Evolutionary conservation across 2,113 vertebrate species (phyloP), one percentile per base, ranked within the genome.

Genomic region (Poeciliopsis retropinna): DNA sequence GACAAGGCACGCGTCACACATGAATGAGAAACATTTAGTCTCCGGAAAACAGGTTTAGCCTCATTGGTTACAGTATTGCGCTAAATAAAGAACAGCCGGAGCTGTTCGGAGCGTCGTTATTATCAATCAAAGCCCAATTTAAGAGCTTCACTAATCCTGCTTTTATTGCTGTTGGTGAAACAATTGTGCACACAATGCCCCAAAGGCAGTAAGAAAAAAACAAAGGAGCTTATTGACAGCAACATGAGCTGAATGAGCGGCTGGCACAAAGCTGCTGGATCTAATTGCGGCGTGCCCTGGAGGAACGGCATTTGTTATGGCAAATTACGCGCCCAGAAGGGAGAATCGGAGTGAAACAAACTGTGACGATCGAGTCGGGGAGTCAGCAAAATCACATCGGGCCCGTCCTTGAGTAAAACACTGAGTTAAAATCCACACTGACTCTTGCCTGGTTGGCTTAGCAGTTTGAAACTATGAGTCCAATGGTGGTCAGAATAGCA

Each of bases 111-210:
- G 30, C 12, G 60, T 69, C 6, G 60, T 69, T 62, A 63, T 67
- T 41, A 37, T 65, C 34, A 70, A 28, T 51, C 1, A 0, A 51
- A 78, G 9, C 39, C 15, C 63, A n/a, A n/a, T 1, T 47, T 67
- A 54, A 72, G 44, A 74, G 37, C 31, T 44, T 61, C 51, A 11
- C 11, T 14, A 32, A 61, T 41, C 17, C 72, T 69, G 30, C 65
- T 71, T 79, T 57, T 25, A 14, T 64, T 44, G n/a, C 37, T 60
- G 74, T 64, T 72, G 54, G 11, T 11, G 41, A 32, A 64, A 47
- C 2, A 3, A 67, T 64, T 64, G 22, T 41, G 32, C 19, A 64
- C 54, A 41, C 17, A 51, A 7, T 67, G 51, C 1, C 19, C 5
- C 34, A 22, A 25, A 70, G 5, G 25, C 19, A 29, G 3, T 1